Evolutionary conservation across 2,797 vertebrate species (phyloP).

Genomic region (Synanceia verrucosa): DNA sequence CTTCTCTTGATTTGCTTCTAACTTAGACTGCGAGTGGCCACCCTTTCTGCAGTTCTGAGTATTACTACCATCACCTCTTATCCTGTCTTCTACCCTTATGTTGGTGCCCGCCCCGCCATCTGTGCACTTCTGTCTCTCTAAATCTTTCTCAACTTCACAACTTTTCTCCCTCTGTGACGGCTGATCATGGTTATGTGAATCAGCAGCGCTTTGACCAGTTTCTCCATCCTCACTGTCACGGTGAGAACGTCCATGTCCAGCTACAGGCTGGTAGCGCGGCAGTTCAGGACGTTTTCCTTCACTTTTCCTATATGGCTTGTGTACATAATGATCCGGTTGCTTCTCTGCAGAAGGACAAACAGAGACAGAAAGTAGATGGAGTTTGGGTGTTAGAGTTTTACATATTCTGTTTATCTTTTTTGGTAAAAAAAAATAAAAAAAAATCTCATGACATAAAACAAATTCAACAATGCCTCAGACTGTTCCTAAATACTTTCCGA

Average conservation of each 20-base stretch:
- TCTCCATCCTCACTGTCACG: slow-evolving; percentile 77
- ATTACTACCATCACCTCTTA: slow-evolving; percentile 55
- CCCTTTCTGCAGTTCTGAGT: slow-evolving; percentile 45
- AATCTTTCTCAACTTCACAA: slow-evolving; percentile 20
- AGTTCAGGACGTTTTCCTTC: slow-evolving; percentile 80
- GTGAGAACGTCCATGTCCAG: slow-evolving; percentile 47
- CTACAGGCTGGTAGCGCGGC: slow-evolving; percentile 82
- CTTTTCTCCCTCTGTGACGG: slow-evolving; percentile 37
- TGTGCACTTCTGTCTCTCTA: slow-evolving; percentile 32
- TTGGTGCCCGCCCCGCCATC: slow-evolving; percentile 21
- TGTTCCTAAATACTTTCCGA: neutral
- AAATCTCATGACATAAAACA: too few relatives aligned
- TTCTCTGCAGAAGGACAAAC: slow-evolving; percentile 53
- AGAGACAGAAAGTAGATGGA: neutral
- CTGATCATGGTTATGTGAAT: slow-evolving; percentile 36
- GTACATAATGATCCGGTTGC: slow-evolving; percentile 49
- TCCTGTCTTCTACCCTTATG: slow-evolving; percentile 43
- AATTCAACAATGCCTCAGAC: neutral
- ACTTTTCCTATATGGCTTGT: slow-evolving; percentile 78
- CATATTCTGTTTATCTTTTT: neutral
- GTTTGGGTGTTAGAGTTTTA: neutral
- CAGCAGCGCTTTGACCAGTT: slow-evolving; percentile 23
- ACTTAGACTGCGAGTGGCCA: slow-evolving; percentile 27
- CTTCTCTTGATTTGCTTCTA: slow-evolving; percentile 51
- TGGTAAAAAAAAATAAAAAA: neutral